Base-by-base conservation (phyloP, 2,888 invertebrate species). In the Chrysolina haemoptera region DNA sequence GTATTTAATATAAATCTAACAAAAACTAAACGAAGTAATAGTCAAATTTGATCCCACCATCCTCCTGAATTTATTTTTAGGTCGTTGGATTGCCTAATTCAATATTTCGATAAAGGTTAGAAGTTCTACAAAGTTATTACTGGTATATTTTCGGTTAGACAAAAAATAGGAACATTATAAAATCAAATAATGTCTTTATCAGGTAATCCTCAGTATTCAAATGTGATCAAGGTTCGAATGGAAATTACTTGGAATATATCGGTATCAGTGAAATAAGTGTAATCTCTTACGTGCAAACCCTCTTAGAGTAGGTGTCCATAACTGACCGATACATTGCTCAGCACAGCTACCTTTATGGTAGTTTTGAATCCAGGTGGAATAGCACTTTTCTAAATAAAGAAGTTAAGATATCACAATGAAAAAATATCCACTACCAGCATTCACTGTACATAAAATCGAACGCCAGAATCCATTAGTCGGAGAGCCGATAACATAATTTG, bases 381-480 rank as follows among this genome's bases (percentile, higher is more conserved):
- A 59, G 14, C 59, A 27, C 27, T 18, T n/a, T 59, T 27, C 35
- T 59, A 59, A 59, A 59, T 59, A 59, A 59, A 59, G 59, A 59
- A 59, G 59, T 59, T 59, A 59, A 59, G 59, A 59, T 59, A 59
- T 59, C 27, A 59, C 59, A 14, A 9, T 35, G 22, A 10, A 59
- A n/a, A 59, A 59, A 59, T 59, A 59, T 59, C 35, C n/a, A 27
- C 59, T 59, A 35, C n/a, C 27, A 22, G n/a, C 59, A 59, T 59
- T 27, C 59, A 27, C n/a, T n/a, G n/a, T 59, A 27, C 59, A 35
- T 59, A 59, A 35, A 35, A 59, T 59, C 27, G 27, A 9, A 59
- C 59, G 35, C 27, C 6, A 27, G 27, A n/a, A 59, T 43, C 53
- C 11, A 53, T 53, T 53, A 53, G 53, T 53, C 53, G 10, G 20